These are phyloP conservation scores for Caenorhabditis sp. DNA, from an alignment of 2,888 invertebrate genomes.

Conservation along the genomic window DNA sequence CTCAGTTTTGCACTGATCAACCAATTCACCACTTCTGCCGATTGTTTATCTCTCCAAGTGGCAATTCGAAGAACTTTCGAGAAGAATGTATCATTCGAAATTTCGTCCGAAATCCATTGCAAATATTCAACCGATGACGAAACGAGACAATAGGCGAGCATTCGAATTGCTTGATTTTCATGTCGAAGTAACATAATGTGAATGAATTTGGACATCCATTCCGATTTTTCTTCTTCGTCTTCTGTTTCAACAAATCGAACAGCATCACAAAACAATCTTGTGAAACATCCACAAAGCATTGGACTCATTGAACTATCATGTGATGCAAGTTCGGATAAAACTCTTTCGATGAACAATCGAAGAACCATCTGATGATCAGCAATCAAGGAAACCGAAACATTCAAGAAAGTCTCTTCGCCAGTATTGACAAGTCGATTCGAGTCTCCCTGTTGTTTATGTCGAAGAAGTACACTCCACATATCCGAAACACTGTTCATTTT, in stretches of 20 bases:
- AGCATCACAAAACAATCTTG: conserved; percentile 30
- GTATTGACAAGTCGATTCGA: conserved; percentile 11
- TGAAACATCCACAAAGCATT: conserved; percentile 17
- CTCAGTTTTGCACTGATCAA: conserved; percentile 19
- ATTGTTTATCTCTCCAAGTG: neutral
- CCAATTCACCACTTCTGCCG: conserved; percentile 23
- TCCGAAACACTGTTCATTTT: conserved; percentile 14
- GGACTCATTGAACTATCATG: conserved; percentile 14
- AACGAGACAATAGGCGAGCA: neutral
- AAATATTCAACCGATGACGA: conserved; percentile 3
- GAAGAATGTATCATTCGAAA: conserved; percentile 6
- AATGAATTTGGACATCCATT: neutral
- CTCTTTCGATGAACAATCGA: conserved; percentile 11
- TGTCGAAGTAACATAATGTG: neutral
- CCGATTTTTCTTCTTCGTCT: conserved; percentile 4
- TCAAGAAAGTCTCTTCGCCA: conserved; percentile 29
- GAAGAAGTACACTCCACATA: conserved; percentile 28
- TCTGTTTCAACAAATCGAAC: conserved; percentile 11
- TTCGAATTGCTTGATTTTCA: conserved; percentile 5
- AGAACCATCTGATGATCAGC: neutral
- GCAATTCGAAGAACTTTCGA: neutral
- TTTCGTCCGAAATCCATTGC: conserved; percentile 1
- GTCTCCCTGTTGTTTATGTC: conserved; percentile 15
- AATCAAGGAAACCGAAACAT: conserved; percentile 23
- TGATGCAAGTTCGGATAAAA: conserved; percentile 12